These are phyloP conservation scores for Cryptus viduatorius DNA, from an alignment of 2,888 invertebrate genomes.

Conservation along the genomic window DNA sequence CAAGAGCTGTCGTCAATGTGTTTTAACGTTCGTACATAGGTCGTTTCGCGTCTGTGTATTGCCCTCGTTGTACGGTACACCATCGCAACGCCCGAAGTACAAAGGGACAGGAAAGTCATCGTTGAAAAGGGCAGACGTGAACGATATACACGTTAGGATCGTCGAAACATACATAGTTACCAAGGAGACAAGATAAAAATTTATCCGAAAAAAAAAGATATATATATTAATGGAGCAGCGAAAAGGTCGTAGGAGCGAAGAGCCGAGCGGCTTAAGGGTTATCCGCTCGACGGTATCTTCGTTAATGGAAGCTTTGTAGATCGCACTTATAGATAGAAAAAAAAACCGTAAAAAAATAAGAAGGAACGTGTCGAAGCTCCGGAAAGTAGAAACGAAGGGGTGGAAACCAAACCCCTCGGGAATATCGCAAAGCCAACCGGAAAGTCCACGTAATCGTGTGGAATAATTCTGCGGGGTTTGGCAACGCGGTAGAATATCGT, in stretches of 20 bases:
- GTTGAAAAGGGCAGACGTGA: neutral
- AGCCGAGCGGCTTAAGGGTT: neutral
- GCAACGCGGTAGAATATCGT: neutral
- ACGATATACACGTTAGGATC: neutral
- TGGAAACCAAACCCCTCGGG: constrained; percentile 17
- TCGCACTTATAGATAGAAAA: neutral
- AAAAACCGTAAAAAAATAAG: neutral
- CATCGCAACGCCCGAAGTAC: neutral
- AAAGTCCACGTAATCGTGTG: constrained; percentile 32
- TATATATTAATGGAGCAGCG: neutral
- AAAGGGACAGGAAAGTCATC: neutral
- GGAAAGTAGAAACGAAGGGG: constrained; percentile 6
- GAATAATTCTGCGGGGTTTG: constrained; percentile 19
- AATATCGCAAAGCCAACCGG: constrained; percentile 32
- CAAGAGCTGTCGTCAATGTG: neutral
- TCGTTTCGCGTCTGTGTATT: neutral
- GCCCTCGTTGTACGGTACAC: neutral
- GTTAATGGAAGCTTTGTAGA: neutral
- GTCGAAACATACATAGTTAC: neutral
- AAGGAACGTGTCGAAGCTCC: neutral
- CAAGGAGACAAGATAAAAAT: neutral
- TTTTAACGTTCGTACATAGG: constrained; percentile 50
- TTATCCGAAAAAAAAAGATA: neutral
- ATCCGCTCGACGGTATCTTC: neutral
- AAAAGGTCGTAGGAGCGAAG: neutral